Evolutionary conservation across 2,113 vertebrate species (phyloP).

Genomic region (Pangasianodon gigas): DNA sequence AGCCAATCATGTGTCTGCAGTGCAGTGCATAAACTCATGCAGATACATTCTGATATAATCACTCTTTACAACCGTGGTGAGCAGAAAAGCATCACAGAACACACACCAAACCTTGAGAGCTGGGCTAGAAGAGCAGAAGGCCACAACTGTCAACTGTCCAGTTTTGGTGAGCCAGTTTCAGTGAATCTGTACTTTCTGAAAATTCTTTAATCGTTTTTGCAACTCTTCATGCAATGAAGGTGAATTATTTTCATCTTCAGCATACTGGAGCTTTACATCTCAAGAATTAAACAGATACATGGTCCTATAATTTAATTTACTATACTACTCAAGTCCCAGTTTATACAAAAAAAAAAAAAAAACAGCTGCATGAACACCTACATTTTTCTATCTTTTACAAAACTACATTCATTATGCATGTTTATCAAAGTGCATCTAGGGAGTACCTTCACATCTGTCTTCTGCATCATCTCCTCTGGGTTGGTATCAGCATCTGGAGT

Average conservation of each 20-base stretch:
- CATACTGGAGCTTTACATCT: not conserved
- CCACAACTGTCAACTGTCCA: not conserved
- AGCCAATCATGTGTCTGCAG: not conserved
- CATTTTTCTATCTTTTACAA: not conserved
- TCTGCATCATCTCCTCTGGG: conserved; percentile 11
- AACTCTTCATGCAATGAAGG: not conserved
- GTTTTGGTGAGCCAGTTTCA: not conserved
- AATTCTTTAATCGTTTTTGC: not conserved
- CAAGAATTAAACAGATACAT: not conserved
- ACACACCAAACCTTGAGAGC: not conserved
- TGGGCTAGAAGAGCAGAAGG: not conserved
- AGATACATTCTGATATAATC: not conserved
- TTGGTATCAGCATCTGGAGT: not conserved
- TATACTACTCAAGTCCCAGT: not conserved
- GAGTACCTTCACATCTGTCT: conserved; percentile 32
- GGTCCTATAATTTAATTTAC: not conserved
- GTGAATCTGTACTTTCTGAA: not conserved
- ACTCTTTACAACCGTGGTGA: not conserved
- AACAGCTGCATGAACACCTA: not conserved
- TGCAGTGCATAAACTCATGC: not conserved
- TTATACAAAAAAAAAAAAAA: not conserved
- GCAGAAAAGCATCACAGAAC: not conserved
- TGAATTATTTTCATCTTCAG: not conserved
- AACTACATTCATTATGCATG: not conserved
- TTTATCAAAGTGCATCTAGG: not conserved